These are phyloP conservation scores for Philaethria dido DNA, from an alignment of 2,888 invertebrate species.

Conservation along the genomic window DNA sequence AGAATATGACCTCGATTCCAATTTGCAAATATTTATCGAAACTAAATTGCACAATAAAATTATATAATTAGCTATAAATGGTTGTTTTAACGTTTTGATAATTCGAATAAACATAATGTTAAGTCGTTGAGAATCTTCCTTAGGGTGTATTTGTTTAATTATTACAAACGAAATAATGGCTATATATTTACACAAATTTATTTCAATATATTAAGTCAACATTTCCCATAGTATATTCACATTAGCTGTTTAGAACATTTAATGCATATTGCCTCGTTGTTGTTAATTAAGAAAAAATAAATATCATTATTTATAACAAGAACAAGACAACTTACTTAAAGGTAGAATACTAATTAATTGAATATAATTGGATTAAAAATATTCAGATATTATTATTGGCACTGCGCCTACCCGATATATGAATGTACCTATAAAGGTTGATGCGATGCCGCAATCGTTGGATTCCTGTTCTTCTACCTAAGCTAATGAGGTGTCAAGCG, in stretches of 20 bases:
- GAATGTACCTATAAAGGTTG: conserved; percentile 29
- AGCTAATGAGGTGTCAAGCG: conserved; percentile 68
- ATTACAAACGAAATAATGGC: neutral
- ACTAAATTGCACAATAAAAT: neutral
- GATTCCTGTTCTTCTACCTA: conserved; percentile 57
- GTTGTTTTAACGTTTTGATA: conserved; percentile 9
- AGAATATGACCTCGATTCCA: neutral
- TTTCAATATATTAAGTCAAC: neutral
- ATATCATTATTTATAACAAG: conserved; percentile 32
- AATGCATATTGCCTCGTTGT: conserved; percentile 21
- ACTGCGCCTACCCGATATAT: conserved; percentile 36
- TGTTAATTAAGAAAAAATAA: conserved; percentile 29
- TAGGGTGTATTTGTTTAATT: conserved; percentile 12
- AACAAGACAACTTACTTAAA: conserved; percentile 48
- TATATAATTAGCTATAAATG: conserved; percentile 16
- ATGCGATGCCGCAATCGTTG: conserved; percentile 47
- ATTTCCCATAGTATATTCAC: conserved; percentile 11
- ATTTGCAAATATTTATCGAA: conserved; percentile 7
- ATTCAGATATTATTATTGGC: conserved; percentile 43
- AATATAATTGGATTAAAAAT: conserved; percentile 45
- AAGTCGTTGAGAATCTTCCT: conserved; percentile 3
- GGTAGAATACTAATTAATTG: conserved; percentile 44
- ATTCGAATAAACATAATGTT: conserved; percentile 12
- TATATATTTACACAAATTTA: neutral
- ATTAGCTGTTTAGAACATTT: conserved; percentile 21